Evolutionary conservation across 2,113 vertebrate genomes (phyloP), one percentile per base, ranked within the genome.

Genomic region (Hemiprocne comata): DNA sequence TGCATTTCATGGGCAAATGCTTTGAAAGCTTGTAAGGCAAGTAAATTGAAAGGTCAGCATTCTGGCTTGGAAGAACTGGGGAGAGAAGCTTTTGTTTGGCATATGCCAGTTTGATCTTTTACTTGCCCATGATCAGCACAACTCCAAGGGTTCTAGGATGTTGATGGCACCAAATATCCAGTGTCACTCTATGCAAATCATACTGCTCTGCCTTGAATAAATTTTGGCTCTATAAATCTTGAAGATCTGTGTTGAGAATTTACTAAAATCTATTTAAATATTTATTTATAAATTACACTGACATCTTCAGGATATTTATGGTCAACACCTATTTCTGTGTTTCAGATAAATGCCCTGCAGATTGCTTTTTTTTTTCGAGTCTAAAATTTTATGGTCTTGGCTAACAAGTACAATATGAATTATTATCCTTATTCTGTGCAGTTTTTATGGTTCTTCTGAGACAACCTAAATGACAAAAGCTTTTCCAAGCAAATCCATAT

Each of bases 281-380:
- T 81, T 88, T 92, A 58, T 91, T 95, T 94, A 14, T 83, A 90
- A 86, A 86, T 71, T 69, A 33, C 15, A 33, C 28, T 48, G 69
- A 75, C 33, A 57, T 55, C 48, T 74, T 80, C 28, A 40, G 23
- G 62, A 2, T 93, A 80, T 85, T 93, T 93, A 93, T 69, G 55
- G 60, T 55, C 34, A 87, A 67, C 61, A 66, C 18, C 61, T 93
- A 66, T 90, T 91, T 84, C 42, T 50, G 6, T 86, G 34, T 38
- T 91, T 93, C 51, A 80, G 60, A 87, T 76, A 85, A 80, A 53
- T 95, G 26, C 29, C 89, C 25, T 77, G 55, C 53, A 64, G 60
- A 31, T 83, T 48, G 10, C 19, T 66, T 78, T 81, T 74, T 57
- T 4, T 66, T 78, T 81, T 74, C 29, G 23, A 90, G 25, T 66